Evolutionary conservation across 1,140 invertebrate species (phyloP), one percentile per base, ranked within the genome.

Genomic region (Contarinia nasturtii): DNA sequence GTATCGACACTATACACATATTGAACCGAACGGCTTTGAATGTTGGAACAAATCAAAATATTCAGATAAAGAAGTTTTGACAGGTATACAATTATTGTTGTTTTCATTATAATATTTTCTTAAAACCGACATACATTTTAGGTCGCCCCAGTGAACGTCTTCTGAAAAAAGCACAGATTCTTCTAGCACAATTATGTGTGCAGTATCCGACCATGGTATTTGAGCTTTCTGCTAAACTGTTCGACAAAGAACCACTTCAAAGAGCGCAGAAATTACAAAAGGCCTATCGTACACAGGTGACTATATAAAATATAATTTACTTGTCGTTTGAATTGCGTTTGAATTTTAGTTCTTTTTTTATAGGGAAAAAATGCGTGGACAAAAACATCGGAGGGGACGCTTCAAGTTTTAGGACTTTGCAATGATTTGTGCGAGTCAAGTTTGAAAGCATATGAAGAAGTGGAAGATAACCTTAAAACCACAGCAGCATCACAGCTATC

Each of bases 1-100:
- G 0, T 98, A 96, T 61, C 73, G 85, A 54, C 70, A 77, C 49
- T 93, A 91, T 59, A 86, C 88, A 27, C 75, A 75, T 48, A 66
- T 97, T 19, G 89, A 98, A 55, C 77, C 80, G 37, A 82, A 86
- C 68, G 82, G 82, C 51, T 96, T 89, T 63, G 89, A 97, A 67
- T 89, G 87, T 0, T 98, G 94, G 94, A 97, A 95, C 65, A 98
- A 85, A 67, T 76, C 76, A 46, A 80, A 81, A 52, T 85, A 82
- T 59, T 60, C 81, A 1, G 90, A 95, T 61, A 55, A 77, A 1
- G 75, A 87, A 60, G 75, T 94, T 11, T 66, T 95, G 10, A 65
- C n/a, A n/a, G n/a, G n/a, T n/a, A n/a, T n/a, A n/a, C n/a, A n/a
- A n/a, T n/a, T n/a, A n/a, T n/a, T n/a, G n/a, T 55, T 69, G 4